Evolutionary conservation across 2,113 vertebrate species (phyloP).

Genomic region (Pelusios castaneus): DNA sequence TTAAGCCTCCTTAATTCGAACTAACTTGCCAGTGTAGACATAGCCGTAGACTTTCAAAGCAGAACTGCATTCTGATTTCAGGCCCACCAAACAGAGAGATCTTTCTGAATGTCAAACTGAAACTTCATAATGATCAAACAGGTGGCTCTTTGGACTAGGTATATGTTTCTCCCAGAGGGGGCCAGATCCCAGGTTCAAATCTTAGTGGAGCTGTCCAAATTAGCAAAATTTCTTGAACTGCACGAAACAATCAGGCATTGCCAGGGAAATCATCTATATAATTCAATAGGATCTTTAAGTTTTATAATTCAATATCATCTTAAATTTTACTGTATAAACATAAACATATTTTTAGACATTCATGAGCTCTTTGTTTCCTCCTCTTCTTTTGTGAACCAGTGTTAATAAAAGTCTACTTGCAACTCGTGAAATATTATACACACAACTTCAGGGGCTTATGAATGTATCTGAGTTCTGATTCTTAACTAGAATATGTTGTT

Average conservation of each 20-base stretch:
- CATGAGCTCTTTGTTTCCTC: neutral
- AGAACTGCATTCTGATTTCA: neutral
- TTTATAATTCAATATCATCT: neutral
- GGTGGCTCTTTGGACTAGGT: neutral
- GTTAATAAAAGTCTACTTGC: neutral
- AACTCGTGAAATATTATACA: neutral
- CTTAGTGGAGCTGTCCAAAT: neutral
- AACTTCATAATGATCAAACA: neutral
- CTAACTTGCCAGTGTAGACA: no score
- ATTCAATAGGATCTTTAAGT: neutral
- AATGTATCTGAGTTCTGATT: neutral
- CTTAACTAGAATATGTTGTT: neutral
- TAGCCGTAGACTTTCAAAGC: neutral
- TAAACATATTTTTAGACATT: neutral
- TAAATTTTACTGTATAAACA: neutral
- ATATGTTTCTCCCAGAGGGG: neutral
- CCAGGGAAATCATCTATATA: neutral
- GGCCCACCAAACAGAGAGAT: accelerated
- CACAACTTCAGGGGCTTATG: neutral
- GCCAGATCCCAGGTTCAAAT: neutral
- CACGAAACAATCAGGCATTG: neutral
- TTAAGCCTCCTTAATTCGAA: no score
- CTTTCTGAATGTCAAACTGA: neutral
- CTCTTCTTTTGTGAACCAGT: neutral
- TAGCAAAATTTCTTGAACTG: neutral